Evolutionary conservation across 2,113 vertebrate species (phyloP).

Genomic region (Lynx canadensis): DNA sequence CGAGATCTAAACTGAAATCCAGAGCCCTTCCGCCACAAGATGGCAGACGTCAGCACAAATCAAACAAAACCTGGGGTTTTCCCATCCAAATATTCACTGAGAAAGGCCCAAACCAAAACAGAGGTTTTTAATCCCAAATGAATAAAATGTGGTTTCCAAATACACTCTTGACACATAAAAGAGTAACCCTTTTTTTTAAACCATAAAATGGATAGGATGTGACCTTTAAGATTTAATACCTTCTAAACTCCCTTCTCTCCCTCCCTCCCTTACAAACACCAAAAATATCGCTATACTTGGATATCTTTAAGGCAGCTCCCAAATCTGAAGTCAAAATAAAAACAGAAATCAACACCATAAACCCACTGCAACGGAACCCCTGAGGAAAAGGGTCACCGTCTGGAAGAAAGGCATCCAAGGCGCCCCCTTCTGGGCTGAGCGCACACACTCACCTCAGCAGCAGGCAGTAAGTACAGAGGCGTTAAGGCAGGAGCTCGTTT

Average conservation of each 20-base stretch:
- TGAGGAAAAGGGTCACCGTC: fast-evolving
- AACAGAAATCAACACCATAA: not conserved
- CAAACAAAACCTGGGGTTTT: not conserved
- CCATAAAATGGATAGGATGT: not conserved
- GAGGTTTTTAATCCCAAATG: not conserved
- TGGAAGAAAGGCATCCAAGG: fast-evolving
- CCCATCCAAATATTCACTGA: not conserved
- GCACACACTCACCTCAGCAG: slow-evolving; percentile 85
- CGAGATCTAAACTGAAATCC: not conserved
- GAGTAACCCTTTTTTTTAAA: not conserved
- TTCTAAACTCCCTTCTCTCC: not conserved
- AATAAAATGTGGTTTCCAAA: not conserved
- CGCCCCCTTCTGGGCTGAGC: fast-evolving
- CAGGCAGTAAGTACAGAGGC: slow-evolving; percentile 88
- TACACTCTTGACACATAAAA: not conserved
- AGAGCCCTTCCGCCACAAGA: not conserved
- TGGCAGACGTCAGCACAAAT: not conserved
- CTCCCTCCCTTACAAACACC: not conserved
- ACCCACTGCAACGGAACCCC: fast-evolving
- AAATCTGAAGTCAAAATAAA: not conserved
- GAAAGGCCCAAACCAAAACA: not conserved
- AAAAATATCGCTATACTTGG: not conserved
- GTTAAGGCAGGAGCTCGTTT: slow-evolving; percentile 82
- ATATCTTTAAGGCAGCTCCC: not conserved
- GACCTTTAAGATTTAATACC: not conserved